These are phyloP conservation scores for Leptinotarsa texana DNA, from an alignment of 1,140 invertebrate species.

Conservation along the genomic window DNA sequence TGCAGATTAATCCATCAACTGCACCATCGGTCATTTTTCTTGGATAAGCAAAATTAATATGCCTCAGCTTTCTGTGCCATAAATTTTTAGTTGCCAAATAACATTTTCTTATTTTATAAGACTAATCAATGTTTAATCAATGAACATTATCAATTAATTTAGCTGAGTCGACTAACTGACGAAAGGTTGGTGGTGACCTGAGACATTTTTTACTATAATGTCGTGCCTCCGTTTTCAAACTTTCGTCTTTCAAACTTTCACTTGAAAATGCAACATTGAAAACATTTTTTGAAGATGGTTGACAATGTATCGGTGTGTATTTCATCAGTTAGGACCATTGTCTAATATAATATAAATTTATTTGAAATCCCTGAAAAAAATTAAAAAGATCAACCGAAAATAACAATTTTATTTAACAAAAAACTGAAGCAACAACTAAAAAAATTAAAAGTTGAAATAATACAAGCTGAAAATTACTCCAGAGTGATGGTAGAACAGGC, in stretches of 20 bases:
- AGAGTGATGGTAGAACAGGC: no score
- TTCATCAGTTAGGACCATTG: no score
- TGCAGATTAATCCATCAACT: conserved; percentile 18
- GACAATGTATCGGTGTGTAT: no score
- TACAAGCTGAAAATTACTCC: no score
- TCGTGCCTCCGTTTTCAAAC: background rate
- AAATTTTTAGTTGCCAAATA: background rate
- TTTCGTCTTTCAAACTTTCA: background rate
- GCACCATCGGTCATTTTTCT: background rate
- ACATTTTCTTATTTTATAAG: background rate
- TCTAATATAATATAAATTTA: no score
- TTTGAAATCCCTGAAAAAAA: no score
- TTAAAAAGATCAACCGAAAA: no score
- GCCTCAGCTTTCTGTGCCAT: conserved; percentile 1
- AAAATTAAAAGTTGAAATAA: no score
- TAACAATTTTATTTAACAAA: no score
- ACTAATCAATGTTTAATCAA: background rate
- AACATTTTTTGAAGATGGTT: no score
- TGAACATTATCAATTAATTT: background rate
- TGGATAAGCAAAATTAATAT: conserved; percentile 4
- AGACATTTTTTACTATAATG: background rate
- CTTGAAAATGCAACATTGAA: no score
- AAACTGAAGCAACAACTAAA: no score
- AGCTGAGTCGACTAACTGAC: conserved; percentile 2
- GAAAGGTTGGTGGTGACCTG: background rate